Evolutionary conservation across 1,140 invertebrate genomes (phyloP), one percentile per base, ranked within the genome.

Genomic region (Trichogramma pretiosum): DNA sequence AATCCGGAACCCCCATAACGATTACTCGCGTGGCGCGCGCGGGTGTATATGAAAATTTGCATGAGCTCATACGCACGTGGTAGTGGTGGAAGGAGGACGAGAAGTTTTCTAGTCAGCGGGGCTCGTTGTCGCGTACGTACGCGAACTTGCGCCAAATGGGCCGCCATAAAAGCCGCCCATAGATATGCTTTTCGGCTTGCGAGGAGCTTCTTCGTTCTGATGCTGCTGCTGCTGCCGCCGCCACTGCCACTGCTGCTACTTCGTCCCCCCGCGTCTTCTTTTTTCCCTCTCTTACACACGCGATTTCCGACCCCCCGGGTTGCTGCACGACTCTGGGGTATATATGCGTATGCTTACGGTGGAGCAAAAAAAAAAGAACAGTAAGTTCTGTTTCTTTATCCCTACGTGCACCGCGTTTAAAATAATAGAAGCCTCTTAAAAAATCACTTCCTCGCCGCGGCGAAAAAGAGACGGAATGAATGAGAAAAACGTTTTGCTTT

Each of bases 131-230:
- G 65, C n/a, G n/a, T n/a, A n/a, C n/a, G n/a, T n/a, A n/a, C n/a
- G n/a, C n/a, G n/a, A n/a, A n/a, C n/a, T n/a, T n/a, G n/a, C 65
- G 66, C 63, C 68, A 71, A 71, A 71, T 71, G 67, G 68, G 64
- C 63, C 66, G 67, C 67, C 64, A 69, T 71, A 70, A 71, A 68
- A 70, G 62, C 56, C 48, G 59, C 37, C 22, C 26, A 21, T 54
- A 59, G 56, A 56, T 56, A 41, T 51, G n/a, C 43, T 32, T 17
- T 30, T 5, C 32, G 13, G n/a, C 39, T 5, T 52, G 48, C 26
- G n/a, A n/a, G n/a, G n/a, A n/a, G n/a, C n/a, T n/a, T n/a, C n/a
- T n/a, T n/a, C n/a, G n/a, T n/a, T n/a, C n/a, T n/a, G n/a, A n/a
- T n/a, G n/a, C n/a, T n/a, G n/a, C n/a, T 40, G 32, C 45, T 41